Evolutionary conservation across 2,888 invertebrate species (phyloP), one percentile per base, ranked within the genome.

Genomic region (Calameuta pallipes): DNA sequence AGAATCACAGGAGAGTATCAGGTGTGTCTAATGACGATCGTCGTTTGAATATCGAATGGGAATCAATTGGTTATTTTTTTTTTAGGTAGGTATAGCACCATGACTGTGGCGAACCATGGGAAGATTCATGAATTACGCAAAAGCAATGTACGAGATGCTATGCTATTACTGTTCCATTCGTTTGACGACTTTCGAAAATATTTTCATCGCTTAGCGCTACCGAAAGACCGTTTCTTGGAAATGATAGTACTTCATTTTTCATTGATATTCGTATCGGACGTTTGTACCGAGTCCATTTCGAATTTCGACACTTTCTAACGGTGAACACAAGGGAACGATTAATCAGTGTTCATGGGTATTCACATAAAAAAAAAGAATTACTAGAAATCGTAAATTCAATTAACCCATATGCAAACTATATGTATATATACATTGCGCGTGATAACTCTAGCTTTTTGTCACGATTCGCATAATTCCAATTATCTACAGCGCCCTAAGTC

Each of bases 401-500:
- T 88, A 89, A 86, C 82, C 83, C 6, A 41, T 15, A 41, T 15
- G 41, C 41, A 15, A 30, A 70, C 23, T 70, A 6, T 70, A 70
- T 70, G 1, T 70, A 69, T 13, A 90, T 90, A 89, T 87, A 87
- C 89, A 87, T 87, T 87, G 90, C 88, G 88, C 88, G 86, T 87
- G 87, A 87, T 86, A 86, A 87, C 85, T 84, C 31, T 36, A 23
- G 33, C 80, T 82, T 82, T 75, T 82, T 75, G 80, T 79, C 80
- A 75, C 87, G 84, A 84, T 83, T 87, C 87, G 87, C 89, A 89
- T 90, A 90, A 90, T 90, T 90, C 87, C 88, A 90, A 90, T 90
- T 90, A 90, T 89, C 87, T 82, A 86, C 88, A 85, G 36, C 68
- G 73, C 36, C 68, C 75, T 41, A 30, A 23, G 37, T 69, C 77